Evolutionary conservation across 1,140 invertebrate species (phyloP).

Genomic region (Zaprionus nigranus): DNA sequence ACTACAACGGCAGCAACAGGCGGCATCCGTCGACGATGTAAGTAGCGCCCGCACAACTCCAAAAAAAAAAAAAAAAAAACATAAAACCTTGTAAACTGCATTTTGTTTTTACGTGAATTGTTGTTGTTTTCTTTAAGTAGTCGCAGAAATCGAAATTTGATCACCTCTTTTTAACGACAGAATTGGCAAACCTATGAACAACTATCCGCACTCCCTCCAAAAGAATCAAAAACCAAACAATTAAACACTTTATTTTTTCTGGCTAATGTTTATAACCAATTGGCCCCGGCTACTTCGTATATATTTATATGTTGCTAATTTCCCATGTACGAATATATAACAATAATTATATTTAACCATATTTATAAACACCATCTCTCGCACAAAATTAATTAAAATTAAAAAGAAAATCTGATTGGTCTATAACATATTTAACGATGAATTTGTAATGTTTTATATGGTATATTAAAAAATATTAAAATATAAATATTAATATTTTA

Average conservation of each 20-base stretch:
- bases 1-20: slow-evolving; percentile 71
- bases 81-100: slow-evolving; percentile 24
- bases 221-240: slow-evolving; percentile 31
- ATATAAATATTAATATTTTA: no score
- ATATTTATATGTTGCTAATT: slow-evolving; percentile 65
- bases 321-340: slow-evolving; percentile 16
- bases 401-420: background rate
- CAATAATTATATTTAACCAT: background rate
- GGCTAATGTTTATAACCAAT: slow-evolving; percentile 53
- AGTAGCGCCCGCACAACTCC: slow-evolving; percentile 64
- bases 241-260: slow-evolving; percentile 36
- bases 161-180: slow-evolving; percentile 3
- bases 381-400: background rate
- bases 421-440: background rate
- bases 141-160: background rate
- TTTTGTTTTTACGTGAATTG: slow-evolving; percentile 6
- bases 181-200: slow-evolving; percentile 4
- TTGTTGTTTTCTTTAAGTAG: slow-evolving; percentile 2
- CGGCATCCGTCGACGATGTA: slow-evolving; percentile 76
- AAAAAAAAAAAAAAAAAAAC: slow-evolving; percentile 42
- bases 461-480: background rate
- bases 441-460: background rate
- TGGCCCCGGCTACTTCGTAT: slow-evolving; percentile 59
- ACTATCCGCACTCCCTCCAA: slow-evolving; percentile 6
- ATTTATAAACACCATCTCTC: background rate